Conservation (phyloP, 2,113 vertebrate genomes). For the Myrmecobius fasciatus region DNA sequence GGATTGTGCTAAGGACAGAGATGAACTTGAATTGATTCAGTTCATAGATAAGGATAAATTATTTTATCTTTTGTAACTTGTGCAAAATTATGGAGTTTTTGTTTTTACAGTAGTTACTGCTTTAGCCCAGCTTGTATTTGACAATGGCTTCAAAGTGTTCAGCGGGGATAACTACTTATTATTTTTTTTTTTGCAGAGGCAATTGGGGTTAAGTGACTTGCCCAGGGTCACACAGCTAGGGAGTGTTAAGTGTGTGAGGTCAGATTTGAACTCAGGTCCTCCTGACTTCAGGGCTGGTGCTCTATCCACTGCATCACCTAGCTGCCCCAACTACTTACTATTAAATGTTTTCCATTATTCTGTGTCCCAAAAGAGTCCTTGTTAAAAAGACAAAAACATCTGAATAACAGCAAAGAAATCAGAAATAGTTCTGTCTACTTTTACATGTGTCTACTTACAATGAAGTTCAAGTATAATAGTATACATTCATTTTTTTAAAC, state of each 20-base stretch:
- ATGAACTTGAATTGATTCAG: not conserved
- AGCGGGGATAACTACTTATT: not conserved
- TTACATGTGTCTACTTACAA: not conserved
- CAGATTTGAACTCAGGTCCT: too few relatives aligned
- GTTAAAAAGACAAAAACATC: not conserved
- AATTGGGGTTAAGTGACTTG: too few relatives aligned
- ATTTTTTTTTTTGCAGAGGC: too few relatives aligned
- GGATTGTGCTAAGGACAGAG: not conserved
- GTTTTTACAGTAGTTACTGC: not conserved
- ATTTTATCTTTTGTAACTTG: not conserved
- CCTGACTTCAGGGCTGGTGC: too few relatives aligned
- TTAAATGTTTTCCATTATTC: not conserved
- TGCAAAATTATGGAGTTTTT: not conserved
- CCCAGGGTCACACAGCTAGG: too few relatives aligned
- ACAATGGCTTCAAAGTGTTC: not conserved
- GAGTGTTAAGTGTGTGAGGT: too few relatives aligned
- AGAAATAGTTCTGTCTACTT: not conserved
- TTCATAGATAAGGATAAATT: not conserved
- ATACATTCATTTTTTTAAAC: not conserved
- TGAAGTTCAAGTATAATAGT: not conserved
- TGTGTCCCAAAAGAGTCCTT: not conserved
- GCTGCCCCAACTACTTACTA: too few relatives aligned
- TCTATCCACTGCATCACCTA: too few relatives aligned
- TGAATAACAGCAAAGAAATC: not conserved
- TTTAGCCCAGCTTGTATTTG: not conserved